Evolutionary conservation across 2,888 invertebrate genomes (phyloP).

Genomic region (Ctena decussata): DNA sequence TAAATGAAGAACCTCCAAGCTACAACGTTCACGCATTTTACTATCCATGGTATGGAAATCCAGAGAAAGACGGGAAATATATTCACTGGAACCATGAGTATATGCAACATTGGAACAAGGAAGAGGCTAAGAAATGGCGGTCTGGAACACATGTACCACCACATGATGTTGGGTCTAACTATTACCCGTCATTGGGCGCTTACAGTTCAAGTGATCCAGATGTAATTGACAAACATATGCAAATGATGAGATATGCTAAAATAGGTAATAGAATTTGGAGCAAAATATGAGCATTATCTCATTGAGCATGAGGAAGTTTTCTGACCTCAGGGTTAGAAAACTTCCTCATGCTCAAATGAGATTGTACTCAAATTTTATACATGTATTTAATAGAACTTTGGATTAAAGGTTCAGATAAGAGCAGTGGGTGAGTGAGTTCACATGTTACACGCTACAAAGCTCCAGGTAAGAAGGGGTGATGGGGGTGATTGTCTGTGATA

Average conservation of each 20-base stretch:
- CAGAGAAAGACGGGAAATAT: constrained; percentile 82
- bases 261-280: constrained; percentile 87
- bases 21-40: constrained; percentile 87
- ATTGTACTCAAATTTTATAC: too few relatives aligned
- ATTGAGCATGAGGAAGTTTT: too few relatives aligned
- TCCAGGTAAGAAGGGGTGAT: too few relatives aligned
- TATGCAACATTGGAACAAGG: constrained; percentile 85
- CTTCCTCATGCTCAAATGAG: too few relatives aligned
- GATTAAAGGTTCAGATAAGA: too few relatives aligned
- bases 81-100: constrained; percentile 87
- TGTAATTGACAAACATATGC: constrained; percentile 89
- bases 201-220: constrained; percentile 88
- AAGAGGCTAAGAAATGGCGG: constrained; percentile 87
- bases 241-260: constrained; percentile 89
- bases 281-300: too few relatives aligned
- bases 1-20: constrained; percentile 49
- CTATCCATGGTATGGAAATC: constrained; percentile 87
- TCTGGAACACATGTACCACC: constrained; percentile 88
- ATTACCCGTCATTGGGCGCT: constrained; percentile 88
- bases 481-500: too few relatives aligned
- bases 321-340: too few relatives aligned
- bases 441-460: too few relatives aligned
- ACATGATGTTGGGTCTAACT: constrained; percentile 88
- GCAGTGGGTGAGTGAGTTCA: too few relatives aligned
- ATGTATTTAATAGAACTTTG: too few relatives aligned